A percentile compares a stretch with the other conserved stretches of the same genome.
Evolutionary conservation across 2,888 invertebrate species (phyloP).

Genomic region (Bedellia somnulentella): DNA sequence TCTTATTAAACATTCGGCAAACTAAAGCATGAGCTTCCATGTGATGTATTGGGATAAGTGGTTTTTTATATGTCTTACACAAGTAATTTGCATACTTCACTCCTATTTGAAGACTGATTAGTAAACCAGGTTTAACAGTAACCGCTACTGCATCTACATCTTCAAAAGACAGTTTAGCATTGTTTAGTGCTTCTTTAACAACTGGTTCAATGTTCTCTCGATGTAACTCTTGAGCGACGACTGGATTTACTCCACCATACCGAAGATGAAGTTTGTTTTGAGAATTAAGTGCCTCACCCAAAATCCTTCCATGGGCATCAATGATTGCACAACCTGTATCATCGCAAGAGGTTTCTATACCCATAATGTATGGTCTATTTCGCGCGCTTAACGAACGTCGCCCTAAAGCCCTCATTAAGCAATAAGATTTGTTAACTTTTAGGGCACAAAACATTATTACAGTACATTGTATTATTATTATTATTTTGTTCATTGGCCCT

Average conservation of each 20-base stretch:
- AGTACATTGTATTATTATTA: too few relatives aligned
- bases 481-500: too few relatives aligned
- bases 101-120: constrained; percentile 78
- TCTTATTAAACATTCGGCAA: constrained; percentile 69
- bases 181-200: constrained; percentile 67
- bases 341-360: constrained; percentile 97
- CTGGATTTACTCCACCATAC: constrained; percentile 88
- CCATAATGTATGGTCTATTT: constrained; percentile 58
- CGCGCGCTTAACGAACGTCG: too few relatives aligned
- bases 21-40: constrained; percentile 98
- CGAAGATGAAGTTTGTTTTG: constrained; percentile 74
- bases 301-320: constrained; percentile 66
- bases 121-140: constrained; percentile 88
- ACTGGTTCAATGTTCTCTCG: constrained; percentile 73
- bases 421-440: too few relatives aligned
- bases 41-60: constrained; percentile 95
- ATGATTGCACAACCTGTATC: constrained; percentile 94
- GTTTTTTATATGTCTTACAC: constrained; percentile 67
- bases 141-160: constrained; percentile 87
- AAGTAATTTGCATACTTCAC: constrained; percentile 79
- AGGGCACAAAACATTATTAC: too few relatives aligned
- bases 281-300: constrained; percentile 81
- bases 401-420: too few relatives aligned
- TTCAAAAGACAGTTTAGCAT: constrained; percentile 59
- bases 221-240: constrained; percentile 82